These are phyloP conservation scores for Ophiodon elongatus DNA, from an alignment of 2,113 vertebrate genomes.

Conservation along the genomic window DNA sequence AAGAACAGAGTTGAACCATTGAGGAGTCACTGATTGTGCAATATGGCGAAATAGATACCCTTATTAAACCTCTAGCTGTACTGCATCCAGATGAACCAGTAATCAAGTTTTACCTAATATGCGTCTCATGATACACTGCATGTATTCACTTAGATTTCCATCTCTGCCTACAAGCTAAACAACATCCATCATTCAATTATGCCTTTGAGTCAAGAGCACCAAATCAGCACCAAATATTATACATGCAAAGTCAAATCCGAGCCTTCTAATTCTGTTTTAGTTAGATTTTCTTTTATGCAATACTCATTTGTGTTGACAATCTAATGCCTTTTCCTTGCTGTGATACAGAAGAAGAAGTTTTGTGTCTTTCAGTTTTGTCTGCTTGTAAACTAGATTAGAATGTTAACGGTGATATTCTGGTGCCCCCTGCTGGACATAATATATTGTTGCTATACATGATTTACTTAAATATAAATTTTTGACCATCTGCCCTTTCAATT, in stretches of 20 bases:
- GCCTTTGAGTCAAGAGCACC: too few species aligned
- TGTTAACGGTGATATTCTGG: slow-evolving; percentile 6
- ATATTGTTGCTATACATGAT: background rate
- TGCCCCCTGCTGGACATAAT: slow-evolving; percentile 57
- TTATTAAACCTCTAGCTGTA: too few species aligned
- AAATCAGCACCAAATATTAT: background rate
- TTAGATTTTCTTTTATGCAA: background rate
- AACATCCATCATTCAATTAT: background rate
- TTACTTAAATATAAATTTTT: background rate
- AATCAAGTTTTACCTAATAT: too few species aligned
- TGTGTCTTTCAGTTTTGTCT: too few species aligned
- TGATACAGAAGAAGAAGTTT: background rate
- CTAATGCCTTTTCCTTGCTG: background rate
- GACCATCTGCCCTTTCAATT: background rate
- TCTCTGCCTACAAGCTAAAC: too few species aligned
- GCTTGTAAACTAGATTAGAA: background rate
- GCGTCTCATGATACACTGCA: background rate
- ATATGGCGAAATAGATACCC: background rate
- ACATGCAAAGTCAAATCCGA: background rate
- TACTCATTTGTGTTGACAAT: background rate
- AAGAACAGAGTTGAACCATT: background rate
- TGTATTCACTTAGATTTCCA: too few species aligned
- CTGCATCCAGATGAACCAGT: too few species aligned
- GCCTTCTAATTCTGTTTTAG: background rate
- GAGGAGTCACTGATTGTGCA: background rate